Evolutionary conservation across 2,797 vertebrate species (phyloP).

Genomic region (Podarcis siculus): DNA sequence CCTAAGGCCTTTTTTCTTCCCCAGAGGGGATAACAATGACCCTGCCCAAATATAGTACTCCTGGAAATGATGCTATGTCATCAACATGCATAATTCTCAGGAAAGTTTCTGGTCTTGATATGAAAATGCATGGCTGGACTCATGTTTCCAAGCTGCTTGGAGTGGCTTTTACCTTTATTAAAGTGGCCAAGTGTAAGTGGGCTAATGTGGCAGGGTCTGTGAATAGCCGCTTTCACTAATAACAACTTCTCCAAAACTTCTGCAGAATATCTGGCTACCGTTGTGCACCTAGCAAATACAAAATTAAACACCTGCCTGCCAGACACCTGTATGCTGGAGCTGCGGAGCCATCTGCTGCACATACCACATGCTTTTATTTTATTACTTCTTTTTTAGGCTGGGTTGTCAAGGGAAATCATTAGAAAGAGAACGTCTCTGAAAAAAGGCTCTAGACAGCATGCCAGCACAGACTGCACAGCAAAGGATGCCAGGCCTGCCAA

Average conservation of each 20-base stretch:
- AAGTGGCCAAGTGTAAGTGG: not conserved
- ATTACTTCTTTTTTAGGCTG: constrained; percentile 5
- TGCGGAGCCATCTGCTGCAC: constrained; percentile 59
- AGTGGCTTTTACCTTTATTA: not conserved
- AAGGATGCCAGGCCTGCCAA: constrained; percentile 58
- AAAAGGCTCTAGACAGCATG: constrained; percentile 63
- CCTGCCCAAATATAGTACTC: not conserved
- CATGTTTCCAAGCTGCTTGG: no score
- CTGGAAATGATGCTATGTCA: not conserved
- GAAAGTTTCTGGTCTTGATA: not conserved
- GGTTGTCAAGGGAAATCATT: constrained; percentile 60
- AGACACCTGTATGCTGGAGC: constrained; percentile 51
- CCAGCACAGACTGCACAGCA: constrained; percentile 68
- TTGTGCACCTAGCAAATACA: constrained; percentile 33
- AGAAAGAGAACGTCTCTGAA: constrained; percentile 58
- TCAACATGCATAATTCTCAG: not conserved
- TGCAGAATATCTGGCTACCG: constrained; percentile 35
- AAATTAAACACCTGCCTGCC: constrained; percentile 43
- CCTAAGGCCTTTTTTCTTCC: no score
- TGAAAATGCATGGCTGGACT: not conserved
- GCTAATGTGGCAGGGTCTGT: not conserved
- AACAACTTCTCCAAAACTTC: constrained; percentile 43
- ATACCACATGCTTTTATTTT: constrained; percentile 18
- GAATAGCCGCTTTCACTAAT: not conserved
- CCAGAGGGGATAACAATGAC: not conserved